phyloP scores from a whole-genome alignment of 2,113 vertebrate genomes.

The Trachemys scripta region DNA sequence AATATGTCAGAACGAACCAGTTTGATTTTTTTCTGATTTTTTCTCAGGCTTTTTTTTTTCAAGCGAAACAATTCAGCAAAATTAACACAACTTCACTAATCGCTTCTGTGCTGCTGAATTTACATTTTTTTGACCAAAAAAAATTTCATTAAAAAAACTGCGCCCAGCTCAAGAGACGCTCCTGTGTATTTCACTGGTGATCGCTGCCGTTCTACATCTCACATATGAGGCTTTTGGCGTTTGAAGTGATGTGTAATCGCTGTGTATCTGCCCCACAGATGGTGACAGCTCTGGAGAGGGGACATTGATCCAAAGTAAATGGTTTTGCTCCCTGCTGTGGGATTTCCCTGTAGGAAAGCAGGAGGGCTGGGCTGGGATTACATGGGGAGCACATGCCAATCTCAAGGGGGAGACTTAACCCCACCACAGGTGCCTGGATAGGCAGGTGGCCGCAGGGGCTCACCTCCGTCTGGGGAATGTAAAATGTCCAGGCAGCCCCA shows the following conservation, averaged over 20 bases:
- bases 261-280: too few species aligned
- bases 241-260: not conserved
- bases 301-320: not conserved
- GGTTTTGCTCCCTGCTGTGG: not conserved
- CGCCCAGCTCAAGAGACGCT: not conserved
- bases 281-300: not conserved
- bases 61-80: too few species aligned
- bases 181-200: not conserved
- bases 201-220: not conserved
- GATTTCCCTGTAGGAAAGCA: not conserved
- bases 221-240: not conserved
- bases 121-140: not conserved
- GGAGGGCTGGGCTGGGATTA: not conserved
- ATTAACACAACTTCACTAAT: too few species aligned
- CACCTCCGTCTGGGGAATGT: not conserved
- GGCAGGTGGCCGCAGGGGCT: not conserved
- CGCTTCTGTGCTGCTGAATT: too few species aligned
- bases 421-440: not conserved
- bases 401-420: not conserved
- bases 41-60: fast-evolving
- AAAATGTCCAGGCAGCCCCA: not conserved
- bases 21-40: too few species aligned
- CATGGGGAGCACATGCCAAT: not conserved
- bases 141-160: not conserved
- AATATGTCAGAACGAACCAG: too few species aligned